These are phyloP conservation scores for Gryon sp. DNA, from an alignment of 1,140 invertebrate genomes.

Conservation along the genomic window DNA sequence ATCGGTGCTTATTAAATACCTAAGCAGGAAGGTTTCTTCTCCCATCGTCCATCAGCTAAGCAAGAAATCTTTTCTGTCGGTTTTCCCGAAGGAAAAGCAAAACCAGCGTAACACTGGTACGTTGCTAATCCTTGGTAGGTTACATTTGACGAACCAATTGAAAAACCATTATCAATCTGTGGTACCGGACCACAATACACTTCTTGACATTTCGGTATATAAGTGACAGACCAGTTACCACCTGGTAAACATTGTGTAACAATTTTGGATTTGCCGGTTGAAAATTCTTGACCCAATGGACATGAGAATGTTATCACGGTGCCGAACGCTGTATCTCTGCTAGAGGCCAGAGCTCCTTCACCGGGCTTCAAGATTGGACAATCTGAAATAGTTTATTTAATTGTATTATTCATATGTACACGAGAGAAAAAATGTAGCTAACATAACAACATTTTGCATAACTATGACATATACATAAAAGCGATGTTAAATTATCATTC, in stretches of 20 bases:
- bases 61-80: constrained; percentile 95
- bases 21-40: constrained; percentile 92
- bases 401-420: too few relatives aligned
- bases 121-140: constrained; percentile 95
- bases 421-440: too few relatives aligned
- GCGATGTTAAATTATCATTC: too few relatives aligned
- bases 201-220: constrained; percentile 97
- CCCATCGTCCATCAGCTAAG: constrained; percentile 92
- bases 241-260: constrained; percentile 92
- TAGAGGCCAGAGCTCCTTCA: constrained; percentile 92
- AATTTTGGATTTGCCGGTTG: constrained; percentile 91
- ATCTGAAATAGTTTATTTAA: too few relatives aligned
- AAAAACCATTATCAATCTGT: constrained; percentile 98
- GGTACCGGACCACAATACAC: constrained; percentile 98
- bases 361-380: constrained; percentile 92
- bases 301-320: constrained; percentile 94
- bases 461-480: too few relatives aligned
- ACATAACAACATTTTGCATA: too few relatives aligned
- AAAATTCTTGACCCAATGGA: constrained; percentile 96
- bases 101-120: constrained; percentile 98
- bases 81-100: constrained; percentile 92
- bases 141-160: constrained; percentile 96
- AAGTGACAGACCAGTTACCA: constrained; percentile 95
- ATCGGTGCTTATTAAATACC: constrained; percentile 80
- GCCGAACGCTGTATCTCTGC: constrained; percentile 94